Evolutionary conservation across 2,888 invertebrate genomes (phyloP).

Genomic region (Harmothoe impar): DNA sequence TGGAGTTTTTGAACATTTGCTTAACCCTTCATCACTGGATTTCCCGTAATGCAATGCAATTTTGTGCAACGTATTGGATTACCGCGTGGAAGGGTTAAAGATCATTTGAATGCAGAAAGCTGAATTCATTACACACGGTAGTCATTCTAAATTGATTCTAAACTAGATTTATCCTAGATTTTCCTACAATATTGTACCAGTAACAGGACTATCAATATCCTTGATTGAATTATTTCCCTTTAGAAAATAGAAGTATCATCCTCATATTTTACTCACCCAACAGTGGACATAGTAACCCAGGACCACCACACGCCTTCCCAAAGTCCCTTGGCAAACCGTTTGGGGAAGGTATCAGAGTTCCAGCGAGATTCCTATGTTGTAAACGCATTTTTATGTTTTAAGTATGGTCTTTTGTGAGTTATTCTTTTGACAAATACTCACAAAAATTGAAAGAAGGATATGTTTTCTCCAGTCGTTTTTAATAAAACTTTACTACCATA

Average conservation of each 20-base stretch:
- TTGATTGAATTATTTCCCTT: not conserved
- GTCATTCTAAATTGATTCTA: not conserved
- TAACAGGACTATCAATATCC: not conserved
- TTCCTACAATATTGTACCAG: not conserved
- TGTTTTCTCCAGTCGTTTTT: not conserved
- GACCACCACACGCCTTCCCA: conserved; percentile 60
- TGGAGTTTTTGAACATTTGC: no score
- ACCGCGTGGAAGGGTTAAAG: no score
- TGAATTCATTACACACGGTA: not conserved
- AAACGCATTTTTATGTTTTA: not conserved
- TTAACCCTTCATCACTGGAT: no score
- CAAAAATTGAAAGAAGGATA: not conserved
- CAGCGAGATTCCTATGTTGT: not conserved
- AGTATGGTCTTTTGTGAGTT: not conserved
- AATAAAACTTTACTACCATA: not conserved
- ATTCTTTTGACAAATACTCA: not conserved
- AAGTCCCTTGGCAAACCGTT: not conserved
- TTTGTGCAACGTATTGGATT: no score
- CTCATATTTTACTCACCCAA: not conserved
- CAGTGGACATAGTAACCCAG: conserved; percentile 33
- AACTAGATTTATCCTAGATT: not conserved
- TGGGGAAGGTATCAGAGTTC: conserved; percentile 18
- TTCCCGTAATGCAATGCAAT: no score
- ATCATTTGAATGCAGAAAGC: not conserved
- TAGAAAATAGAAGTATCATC: not conserved